Base-by-base conservation (phyloP, 2,888 invertebrate species). In the Acleris cristana region DNA sequence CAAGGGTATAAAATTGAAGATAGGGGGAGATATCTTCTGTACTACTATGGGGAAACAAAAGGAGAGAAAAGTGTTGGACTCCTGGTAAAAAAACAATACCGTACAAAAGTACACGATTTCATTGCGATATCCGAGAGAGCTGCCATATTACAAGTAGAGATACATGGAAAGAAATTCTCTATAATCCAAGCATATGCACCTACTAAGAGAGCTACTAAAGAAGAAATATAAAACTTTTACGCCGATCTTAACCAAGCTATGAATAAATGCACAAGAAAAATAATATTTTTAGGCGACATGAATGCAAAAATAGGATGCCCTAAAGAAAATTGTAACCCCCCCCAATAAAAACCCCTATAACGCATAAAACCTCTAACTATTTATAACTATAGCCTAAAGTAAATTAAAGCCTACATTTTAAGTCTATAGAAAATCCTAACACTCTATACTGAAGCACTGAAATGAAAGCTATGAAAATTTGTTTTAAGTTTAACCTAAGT, bases 1-100 rank as follows among this genome's bases (percentile, higher is more conserved):
- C n/a, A 61, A 62, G 61, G 61, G 14, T 61, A 61, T 61, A 49
- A 40, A 44, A 66, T 66, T 40, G 66, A 62, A 62, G 61, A 51
- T 40, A 66, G 51, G 61, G 66, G 61, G 26, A 30, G 21, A 7
- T 56, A 66, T 26, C 40, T 21, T 12, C 62, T 61, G 10, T 66
- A 66, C n/a, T 52, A 49, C 19, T 66, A 57, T 55, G 66, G 61
- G 23, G 12, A n/a, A 48, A 61, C 48, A 51, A 61, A 60, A 52
- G 65, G 58, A 44, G 45, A 65, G 26, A 54, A 59, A 26, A 55
- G 63, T 14, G 49, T 63, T 21, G 63, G 63, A 21, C 55, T 54
- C 45, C 54, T 63, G 6, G 48, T 63, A 21, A 63, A 63, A 49
- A 63, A 63, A 56, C 56, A 64, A 51, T 3, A 0, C 26, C 10